Evolutionary conservation across 2,888 invertebrate species (phyloP).

Genomic region (Nymphalis c-album): DNA sequence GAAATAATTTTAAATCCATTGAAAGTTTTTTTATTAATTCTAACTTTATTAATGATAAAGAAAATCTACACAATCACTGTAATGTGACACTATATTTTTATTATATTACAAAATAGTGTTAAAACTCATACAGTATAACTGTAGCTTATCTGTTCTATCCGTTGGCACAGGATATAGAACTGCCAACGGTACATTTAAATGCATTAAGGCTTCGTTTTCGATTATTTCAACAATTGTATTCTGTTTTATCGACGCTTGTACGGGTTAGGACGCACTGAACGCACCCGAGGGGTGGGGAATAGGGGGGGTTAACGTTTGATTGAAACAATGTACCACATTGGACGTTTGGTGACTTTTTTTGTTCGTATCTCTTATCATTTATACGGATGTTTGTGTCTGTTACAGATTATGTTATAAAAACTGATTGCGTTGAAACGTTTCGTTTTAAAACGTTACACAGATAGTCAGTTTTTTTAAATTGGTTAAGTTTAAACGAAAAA

Average conservation of each 20-base stretch:
- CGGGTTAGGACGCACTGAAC: constrained; percentile 12
- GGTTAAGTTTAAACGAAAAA: too few relatives aligned
- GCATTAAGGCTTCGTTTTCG: constrained; percentile 53
- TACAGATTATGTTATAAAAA: too few relatives aligned
- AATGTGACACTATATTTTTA: neutral
- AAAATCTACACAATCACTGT: neutral
- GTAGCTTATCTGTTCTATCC: constrained; percentile 21
- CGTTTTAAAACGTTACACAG: too few relatives aligned
- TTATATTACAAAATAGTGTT: neutral
- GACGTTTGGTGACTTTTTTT: neutral
- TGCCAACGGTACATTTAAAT: constrained; percentile 50
- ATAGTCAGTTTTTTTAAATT: too few relatives aligned
- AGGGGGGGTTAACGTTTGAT: neutral
- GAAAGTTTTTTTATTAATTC: neutral
- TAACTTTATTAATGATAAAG: neutral
- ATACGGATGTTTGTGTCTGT: too few relatives aligned
- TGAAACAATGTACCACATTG: neutral
- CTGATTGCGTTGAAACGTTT: too few relatives aligned
- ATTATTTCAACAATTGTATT: constrained; percentile 49
- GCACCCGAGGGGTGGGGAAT: neutral
- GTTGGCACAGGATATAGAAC: constrained; percentile 1
- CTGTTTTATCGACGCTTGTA: constrained; percentile 46
- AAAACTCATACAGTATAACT: constrained; percentile 1
- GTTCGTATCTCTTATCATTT: neutral
- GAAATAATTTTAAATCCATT: neutral